phyloP scores from a whole-genome alignment of 2,888 invertebrate genomes.

The Hirtodrosophila confusa region DNA sequence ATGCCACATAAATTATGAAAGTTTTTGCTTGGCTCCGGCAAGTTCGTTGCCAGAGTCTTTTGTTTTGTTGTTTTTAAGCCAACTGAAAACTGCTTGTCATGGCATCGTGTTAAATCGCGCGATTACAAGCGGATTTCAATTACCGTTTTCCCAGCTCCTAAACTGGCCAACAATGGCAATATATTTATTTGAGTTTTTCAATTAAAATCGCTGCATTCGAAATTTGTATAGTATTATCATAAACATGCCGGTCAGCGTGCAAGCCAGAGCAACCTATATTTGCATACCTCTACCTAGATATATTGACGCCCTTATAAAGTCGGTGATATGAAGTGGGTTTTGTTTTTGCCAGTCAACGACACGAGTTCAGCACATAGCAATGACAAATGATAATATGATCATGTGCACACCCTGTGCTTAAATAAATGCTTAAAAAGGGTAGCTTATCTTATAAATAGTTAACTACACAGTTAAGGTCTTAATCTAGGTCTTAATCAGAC shows the following conservation, averaged over 20 bases:
- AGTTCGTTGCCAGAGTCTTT: conserved; percentile 73
- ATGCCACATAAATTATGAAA: conserved; percentile 49
- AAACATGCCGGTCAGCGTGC: conserved; percentile 25
- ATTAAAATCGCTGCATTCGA: conserved; percentile 21
- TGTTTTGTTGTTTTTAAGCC: conserved; percentile 29
- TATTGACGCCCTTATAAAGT: not conserved
- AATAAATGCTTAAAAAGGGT: not conserved
- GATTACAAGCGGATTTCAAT: conserved; percentile 40
- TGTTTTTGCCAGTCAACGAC: not conserved
- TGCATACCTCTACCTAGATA: conserved; percentile 31
- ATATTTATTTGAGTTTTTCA: conserved; percentile 2
- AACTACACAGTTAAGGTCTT: no score
- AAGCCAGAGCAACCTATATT: conserved; percentile 24
- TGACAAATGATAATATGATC: conserved; percentile 51
- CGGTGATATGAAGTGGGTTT: not conserved
- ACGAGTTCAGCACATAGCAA: conserved; percentile 22
- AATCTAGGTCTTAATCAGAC: no score
- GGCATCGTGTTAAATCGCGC: conserved; percentile 24
- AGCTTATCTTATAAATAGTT: not conserved
- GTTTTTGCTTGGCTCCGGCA: conserved; percentile 20
- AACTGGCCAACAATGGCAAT: not conserved
- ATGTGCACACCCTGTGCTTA: conserved; percentile 13
- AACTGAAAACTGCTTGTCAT: conserved; percentile 37
- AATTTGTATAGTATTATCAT: conserved; percentile 21
- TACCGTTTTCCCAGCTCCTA: conserved; percentile 2